Conservation (phyloP, 2,888 invertebrate genomes). For the Callyntrura sp. region DNA sequence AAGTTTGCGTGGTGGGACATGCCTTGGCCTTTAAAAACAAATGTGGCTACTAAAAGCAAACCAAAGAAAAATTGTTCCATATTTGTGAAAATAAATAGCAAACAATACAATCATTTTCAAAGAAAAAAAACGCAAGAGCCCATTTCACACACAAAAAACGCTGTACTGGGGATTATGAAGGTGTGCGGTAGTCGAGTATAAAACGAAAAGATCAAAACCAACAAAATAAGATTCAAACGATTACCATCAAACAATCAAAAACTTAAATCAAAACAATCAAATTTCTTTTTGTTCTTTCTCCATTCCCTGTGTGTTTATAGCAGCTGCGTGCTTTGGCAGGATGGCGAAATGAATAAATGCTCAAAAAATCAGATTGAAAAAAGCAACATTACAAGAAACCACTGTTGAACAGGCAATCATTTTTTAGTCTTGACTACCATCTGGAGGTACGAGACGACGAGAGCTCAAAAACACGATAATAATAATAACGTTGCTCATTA, state of each 20-base stretch:
- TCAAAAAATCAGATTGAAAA: not conserved
- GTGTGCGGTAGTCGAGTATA: not conserved
- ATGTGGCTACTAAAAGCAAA: not conserved
- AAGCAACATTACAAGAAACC: not conserved
- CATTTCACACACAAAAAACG: not conserved
- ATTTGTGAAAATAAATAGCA: not conserved
- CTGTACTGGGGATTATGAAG: not conserved
- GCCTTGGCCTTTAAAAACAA: not conserved
- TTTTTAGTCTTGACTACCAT: not conserved
- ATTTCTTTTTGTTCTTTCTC: slow-evolving; percentile 2
- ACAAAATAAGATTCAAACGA: not conserved
- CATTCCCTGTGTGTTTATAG: not conserved
- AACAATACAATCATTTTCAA: not conserved
- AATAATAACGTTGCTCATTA: not conserved
- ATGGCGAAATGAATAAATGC: not conserved
- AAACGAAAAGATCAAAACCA: not conserved
- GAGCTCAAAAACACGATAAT: not conserved
- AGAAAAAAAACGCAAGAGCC: not conserved
- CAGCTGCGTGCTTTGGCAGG: not conserved
- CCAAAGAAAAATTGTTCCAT: not conserved
- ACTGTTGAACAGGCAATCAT: not conserved
- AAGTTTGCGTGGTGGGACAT: not conserved
- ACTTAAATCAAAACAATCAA: not conserved
- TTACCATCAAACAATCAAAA: not conserved
- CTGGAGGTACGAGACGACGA: slow-evolving; percentile 30